phyloP scores from a whole-genome alignment of 2,888 invertebrate genomes.

The Endomychus coccineus region DNA sequence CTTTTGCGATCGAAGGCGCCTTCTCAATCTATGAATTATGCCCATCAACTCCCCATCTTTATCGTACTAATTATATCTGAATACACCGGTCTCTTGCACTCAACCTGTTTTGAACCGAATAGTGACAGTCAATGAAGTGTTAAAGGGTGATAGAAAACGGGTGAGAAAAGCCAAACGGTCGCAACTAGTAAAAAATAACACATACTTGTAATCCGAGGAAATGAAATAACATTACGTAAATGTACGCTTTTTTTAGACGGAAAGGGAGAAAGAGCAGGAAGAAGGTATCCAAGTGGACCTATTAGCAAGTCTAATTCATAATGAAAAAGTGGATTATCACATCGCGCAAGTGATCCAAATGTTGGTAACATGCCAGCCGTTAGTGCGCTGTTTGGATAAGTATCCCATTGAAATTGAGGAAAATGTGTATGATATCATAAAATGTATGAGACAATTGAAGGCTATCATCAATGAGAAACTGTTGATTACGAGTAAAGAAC shows the following conservation, averaged over 20 bases:
- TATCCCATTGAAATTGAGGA: conserved; percentile 10
- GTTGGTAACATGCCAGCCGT: conserved; percentile 10
- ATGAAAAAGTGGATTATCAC: conserved; percentile 8
- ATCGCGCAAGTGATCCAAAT: conserved; percentile 17
- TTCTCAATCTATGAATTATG: too few relatives aligned
- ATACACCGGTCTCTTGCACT: too few relatives aligned
- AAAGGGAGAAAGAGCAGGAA: conserved; percentile 1
- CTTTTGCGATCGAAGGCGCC: too few relatives aligned
- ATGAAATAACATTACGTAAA: neutral
- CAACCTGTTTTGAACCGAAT: too few relatives aligned
- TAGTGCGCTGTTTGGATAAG: conserved; percentile 7
- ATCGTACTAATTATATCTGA: too few relatives aligned
- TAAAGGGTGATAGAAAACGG: too few relatives aligned
- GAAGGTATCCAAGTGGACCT: conserved; percentile 2
- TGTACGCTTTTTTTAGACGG: neutral
- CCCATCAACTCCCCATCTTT: too few relatives aligned
- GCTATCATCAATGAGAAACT: conserved; percentile 10
- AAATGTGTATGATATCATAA: conserved; percentile 11
- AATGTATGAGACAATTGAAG: conserved; percentile 12
- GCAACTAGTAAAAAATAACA: too few relatives aligned
- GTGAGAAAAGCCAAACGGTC: too few relatives aligned
- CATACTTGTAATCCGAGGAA: too few relatives aligned
- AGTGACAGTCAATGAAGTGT: too few relatives aligned
- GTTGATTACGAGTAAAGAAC: conserved; percentile 43
- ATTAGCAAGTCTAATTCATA: conserved; percentile 1